Conservation (phyloP, 1,140 invertebrate genomes). For the Brachionus rubens region DNA sequence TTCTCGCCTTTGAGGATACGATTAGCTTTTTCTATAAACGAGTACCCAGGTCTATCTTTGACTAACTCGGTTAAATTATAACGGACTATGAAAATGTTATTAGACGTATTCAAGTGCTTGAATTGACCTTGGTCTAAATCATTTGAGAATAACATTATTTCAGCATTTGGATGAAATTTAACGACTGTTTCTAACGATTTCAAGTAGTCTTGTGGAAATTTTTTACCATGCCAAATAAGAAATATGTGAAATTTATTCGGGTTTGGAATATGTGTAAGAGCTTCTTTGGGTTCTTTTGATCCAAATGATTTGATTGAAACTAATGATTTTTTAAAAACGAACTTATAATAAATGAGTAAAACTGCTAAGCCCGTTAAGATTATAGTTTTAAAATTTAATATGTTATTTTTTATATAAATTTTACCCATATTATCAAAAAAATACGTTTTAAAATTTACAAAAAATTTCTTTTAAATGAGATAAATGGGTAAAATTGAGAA, state of each 20-base stretch:
- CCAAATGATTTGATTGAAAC: too few relatives aligned
- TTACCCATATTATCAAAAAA: too few relatives aligned
- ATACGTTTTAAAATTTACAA: too few relatives aligned
- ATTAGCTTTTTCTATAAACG: not conserved
- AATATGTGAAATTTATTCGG: slow-evolving; percentile 9
- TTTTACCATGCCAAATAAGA: not conserved
- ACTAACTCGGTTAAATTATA: not conserved
- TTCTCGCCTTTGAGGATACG: not conserved
- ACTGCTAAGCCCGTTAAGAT: too few relatives aligned
- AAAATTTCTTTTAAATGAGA: too few relatives aligned
- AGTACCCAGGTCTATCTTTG: not conserved
- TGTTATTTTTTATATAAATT: too few relatives aligned
- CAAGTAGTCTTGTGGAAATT: not conserved
- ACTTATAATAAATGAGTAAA: too few relatives aligned
- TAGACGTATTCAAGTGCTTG: not conserved
- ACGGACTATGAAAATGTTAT: not conserved
- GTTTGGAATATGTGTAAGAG: not conserved
- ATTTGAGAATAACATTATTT: slow-evolving; percentile 18
- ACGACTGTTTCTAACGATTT: not conserved
- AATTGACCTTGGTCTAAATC: not conserved
- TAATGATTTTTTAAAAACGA: too few relatives aligned
- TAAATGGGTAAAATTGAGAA: too few relatives aligned
- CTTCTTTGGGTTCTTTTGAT: too few relatives aligned
- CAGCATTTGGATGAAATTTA: slow-evolving; percentile 18
- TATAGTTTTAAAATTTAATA: too few relatives aligned